Conservation (phyloP, 2,797 vertebrate species). For the Sparus aurata region DNA sequence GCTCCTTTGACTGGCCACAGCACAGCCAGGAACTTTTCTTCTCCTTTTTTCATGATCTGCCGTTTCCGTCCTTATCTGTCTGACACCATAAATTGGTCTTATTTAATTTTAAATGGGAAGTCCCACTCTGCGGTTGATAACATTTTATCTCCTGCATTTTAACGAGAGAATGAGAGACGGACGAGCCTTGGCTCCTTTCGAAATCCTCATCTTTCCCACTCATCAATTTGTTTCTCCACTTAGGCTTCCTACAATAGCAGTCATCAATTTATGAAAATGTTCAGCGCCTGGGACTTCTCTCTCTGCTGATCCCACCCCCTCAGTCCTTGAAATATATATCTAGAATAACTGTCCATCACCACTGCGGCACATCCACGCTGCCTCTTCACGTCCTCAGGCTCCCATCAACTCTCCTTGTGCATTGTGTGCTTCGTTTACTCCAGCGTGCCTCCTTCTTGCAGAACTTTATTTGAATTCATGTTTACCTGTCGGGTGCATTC, state of each 20-base stretch:
- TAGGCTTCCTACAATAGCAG: constrained; percentile 44
- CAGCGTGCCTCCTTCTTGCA: constrained; percentile 4
- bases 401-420: constrained; percentile 35
- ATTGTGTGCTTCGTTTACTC: constrained; percentile 29
- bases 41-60: constrained; percentile 2
- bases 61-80: constrained; percentile 24
- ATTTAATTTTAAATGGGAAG: constrained; percentile 51
- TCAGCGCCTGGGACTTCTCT: constrained; percentile 49
- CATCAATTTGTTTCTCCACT: constrained; percentile 60
- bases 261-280: constrained; percentile 63
- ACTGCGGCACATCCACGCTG: constrained; percentile 24
- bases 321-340: constrained; percentile 59
- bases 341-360: constrained; percentile 61
- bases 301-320: constrained; percentile 52
- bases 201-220: constrained; percentile 38
- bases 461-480: constrained; percentile 36
- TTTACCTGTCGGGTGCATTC: background rate
- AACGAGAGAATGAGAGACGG: constrained; percentile 39
- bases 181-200: constrained; percentile 17
- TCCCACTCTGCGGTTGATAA: constrained; percentile 39
- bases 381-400: constrained; percentile 56
- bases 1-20: constrained; percentile 12
- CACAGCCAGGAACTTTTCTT: background rate
- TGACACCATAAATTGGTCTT: constrained; percentile 27
- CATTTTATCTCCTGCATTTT: constrained; percentile 53